Base-by-base conservation (phyloP, 2,888 invertebrate genomes). In the Caenorhabditis plicata region DNA sequence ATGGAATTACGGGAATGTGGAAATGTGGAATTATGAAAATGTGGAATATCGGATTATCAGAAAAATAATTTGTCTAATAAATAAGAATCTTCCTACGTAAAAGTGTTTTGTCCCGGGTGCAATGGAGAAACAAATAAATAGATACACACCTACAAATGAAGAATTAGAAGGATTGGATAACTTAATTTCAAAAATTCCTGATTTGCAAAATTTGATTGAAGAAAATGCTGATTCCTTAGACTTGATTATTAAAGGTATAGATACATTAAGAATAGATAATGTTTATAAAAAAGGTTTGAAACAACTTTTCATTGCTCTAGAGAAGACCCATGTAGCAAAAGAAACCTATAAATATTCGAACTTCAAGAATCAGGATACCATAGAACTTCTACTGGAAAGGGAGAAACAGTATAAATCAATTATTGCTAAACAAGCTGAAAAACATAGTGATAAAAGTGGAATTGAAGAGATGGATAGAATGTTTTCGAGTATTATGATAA, bases 191-290 rank as follows among this genome's bases (percentile, higher is more conserved):
- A 56, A 56, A 39, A 52, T 56, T 63, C 57, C 57, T 25, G 57
- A 56, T 31, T 25, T 64, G 25, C 57, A 56, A 56, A 48, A 64
- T 62, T 56, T 56, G 38, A 56, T 56, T 56, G 40, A 56, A 56
- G 57, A 56, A 64, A 56, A 35, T 62, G 60, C 38, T 62, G 38
- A 56, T 64, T 56, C 57, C 29, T 33, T 56, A 62, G 57, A 56
- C 38, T 63, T 56, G 27, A 56, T 63, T 36, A 56, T 56, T 63
- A 56, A 56, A 62, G 57, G 61, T 48, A 56, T 56, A 63, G 63
- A 56, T 64, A 40, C 57, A 56, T 63, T 56, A 56, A 56, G 36
- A 56, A 56, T 56, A 38, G 58, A 56, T 62, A 41, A 56, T 31
- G 44, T 41, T 31, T 64, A 56, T 62, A 56, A 56, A 64, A 63